phyloP scores from a whole-genome alignment of 2,888 invertebrate genomes.

The Napeogenes inachia region DNA sequence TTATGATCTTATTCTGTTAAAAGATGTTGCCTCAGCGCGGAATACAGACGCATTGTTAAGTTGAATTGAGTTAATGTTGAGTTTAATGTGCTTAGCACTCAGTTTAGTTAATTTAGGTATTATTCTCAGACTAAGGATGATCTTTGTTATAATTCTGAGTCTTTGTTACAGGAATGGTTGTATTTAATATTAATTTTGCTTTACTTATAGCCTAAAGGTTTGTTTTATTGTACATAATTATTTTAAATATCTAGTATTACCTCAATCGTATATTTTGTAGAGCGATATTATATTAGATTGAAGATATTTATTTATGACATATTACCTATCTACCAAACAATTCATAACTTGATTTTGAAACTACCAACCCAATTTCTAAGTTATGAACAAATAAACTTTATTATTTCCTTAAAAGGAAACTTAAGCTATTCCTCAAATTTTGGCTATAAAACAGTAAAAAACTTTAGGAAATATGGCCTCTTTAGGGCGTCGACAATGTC shows the following conservation, averaged over 20 bases:
- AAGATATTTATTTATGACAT: too few relatives aligned
- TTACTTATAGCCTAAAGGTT: too few relatives aligned
- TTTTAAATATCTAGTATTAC: too few relatives aligned
- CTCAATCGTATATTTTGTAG: too few relatives aligned
- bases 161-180: background rate
- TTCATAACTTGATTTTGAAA: too few relatives aligned
- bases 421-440: slow-evolving; percentile 29
- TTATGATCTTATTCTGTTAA: slow-evolving; percentile 24
- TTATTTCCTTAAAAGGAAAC: slow-evolving; percentile 27
- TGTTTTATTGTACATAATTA: too few relatives aligned
- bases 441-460: slow-evolving; percentile 24
- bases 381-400: slow-evolving; percentile 21
- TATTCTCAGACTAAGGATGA: slow-evolving; percentile 17
- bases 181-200: too few relatives aligned
- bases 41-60: slow-evolving; percentile 15
- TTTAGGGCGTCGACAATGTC: slow-evolving; percentile 25
- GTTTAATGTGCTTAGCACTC: slow-evolving; percentile 22
- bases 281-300: too few relatives aligned
- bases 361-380: too few relatives aligned
- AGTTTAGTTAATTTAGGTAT: slow-evolving; percentile 21
- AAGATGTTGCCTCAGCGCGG: slow-evolving; percentile 10
- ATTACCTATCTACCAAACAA: too few relatives aligned
- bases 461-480: slow-evolving; percentile 20
- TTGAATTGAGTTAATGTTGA: slow-evolving; percentile 22
- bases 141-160: slow-evolving; percentile 9